Conservation (phyloP, 2,113 vertebrate species). For the Rhipidura dahli region DNA sequence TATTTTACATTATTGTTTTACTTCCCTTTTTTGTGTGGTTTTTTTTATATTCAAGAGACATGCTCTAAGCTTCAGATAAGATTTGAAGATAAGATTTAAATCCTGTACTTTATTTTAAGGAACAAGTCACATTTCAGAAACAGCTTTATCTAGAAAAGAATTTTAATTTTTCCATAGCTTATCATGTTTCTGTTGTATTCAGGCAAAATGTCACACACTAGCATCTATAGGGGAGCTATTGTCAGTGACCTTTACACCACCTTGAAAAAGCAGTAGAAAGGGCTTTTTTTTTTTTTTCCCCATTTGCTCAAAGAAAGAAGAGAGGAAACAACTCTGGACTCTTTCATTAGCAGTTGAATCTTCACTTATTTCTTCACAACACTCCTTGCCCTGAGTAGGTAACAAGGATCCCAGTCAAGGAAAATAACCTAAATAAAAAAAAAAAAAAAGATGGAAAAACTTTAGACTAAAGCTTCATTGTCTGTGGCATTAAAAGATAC, state of each 20-base stretch:
- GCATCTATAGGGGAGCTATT: constrained; percentile 63
- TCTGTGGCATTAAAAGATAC: background rate
- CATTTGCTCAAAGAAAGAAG: constrained; percentile 8
- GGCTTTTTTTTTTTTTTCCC: background rate
- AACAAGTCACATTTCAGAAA: constrained; percentile 38
- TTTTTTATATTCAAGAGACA: background rate
- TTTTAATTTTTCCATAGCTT: constrained; percentile 30
- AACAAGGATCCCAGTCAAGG: background rate
- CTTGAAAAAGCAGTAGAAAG: constrained; percentile 46
- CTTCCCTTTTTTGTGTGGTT: background rate
- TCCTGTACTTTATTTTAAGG: background rate
- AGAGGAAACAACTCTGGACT: background rate
- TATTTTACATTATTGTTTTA: background rate
- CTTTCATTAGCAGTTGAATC: constrained; percentile 28
- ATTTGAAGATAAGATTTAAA: constrained; percentile 22
- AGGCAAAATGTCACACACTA: constrained; percentile 68
- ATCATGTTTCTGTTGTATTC: constrained; percentile 56
- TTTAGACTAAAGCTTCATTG: background rate
- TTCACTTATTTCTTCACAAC: background rate
- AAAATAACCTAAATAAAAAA: background rate
- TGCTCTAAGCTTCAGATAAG: background rate
- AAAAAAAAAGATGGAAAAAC: background rate
- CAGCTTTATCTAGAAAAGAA: constrained; percentile 59
- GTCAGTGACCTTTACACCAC: constrained; percentile 69
- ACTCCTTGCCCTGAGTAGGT: background rate